Percentiles rank a stretch among this genome's conserved stretches.
Evolutionary conservation across 2,888 invertebrate genomes (phyloP).

Genomic region (Noctua pronuba): DNA sequence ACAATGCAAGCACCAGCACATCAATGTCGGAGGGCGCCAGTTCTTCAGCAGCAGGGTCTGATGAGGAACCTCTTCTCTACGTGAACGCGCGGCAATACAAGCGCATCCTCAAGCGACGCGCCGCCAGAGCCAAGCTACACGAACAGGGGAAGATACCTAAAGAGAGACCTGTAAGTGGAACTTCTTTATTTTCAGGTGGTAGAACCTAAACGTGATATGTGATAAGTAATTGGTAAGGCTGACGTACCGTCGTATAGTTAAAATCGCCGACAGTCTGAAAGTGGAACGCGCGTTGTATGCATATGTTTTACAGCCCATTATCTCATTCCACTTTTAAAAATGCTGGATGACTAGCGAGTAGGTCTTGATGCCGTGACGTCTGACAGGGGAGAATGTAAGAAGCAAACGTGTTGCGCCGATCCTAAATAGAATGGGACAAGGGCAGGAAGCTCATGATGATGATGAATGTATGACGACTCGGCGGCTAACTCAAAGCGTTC

Average conservation of each 20-base stretch:
- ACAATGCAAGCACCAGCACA: constrained; percentile 75
- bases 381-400: no score
- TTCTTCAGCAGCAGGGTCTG: constrained; percentile 89
- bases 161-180: constrained; percentile 94
- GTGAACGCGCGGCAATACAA: constrained; percentile 99
- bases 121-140: constrained; percentile 98
- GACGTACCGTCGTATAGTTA: background rate
- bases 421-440: no score
- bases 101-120: constrained; percentile 97
- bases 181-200: background rate
- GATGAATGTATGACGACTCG: no score
- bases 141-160: constrained; percentile 99
- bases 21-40: constrained; percentile 78
- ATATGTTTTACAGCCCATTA: background rate
- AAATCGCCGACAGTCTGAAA: background rate
- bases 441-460: no score
- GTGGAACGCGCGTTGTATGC: background rate
- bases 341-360: background rate
- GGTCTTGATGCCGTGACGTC: no score
- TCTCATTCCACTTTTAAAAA: background rate
- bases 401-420: no score
- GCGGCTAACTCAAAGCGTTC: background rate
- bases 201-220: background rate
- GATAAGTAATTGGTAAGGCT: background rate
- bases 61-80: constrained; percentile 99